Evolutionary conservation across 2,888 invertebrate genomes (phyloP), one percentile per base, ranked within the genome.

Genomic region (Panorpa germanica): DNA sequence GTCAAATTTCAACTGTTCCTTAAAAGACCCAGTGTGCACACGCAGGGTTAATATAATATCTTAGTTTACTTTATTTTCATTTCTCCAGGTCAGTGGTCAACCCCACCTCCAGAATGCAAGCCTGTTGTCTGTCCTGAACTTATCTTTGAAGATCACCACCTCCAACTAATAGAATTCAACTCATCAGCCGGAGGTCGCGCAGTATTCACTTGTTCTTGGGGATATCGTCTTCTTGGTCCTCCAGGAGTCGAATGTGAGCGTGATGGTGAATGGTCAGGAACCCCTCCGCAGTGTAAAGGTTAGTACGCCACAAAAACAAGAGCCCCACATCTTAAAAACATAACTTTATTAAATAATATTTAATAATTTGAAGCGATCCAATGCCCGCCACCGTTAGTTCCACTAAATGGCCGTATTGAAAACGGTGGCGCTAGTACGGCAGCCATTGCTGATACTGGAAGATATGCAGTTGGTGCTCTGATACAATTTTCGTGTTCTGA

Each of bases 141-240:
- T 36, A 64, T 65, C 32, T 54, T 72, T 5, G 57, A 66, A 25
- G 76, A 77, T 41, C 66, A 75, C 1, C 75, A 76, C 47, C 59
- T 85, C 26, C 70, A 69, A 44, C 57, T 83, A 37, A 63, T 76
- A 35, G 80, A 81, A 45, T 69, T 78, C 50, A 82, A 83, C 55
- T 71, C 78, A 35, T 78, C 75, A 41, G 77, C 70, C 43, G 81
- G 81, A 30, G 81, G 81, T 5, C 65, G 73, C 29, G 80, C 78
- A 9, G 65, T 76, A 40, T 86, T 85, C 57, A 68, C 71, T 38
- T 86, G 86, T 48, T 68, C 80, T 37, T 81, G 80, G 74, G 83
- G 85, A 32, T 80, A 82, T 50, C 63, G 70, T 36, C 62, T 86
- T 29, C 60, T 64, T 29, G 86, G 85, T 8, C 62, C 71, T 25